phyloP scores from a whole-genome alignment of 1,140 invertebrate species.

The Acyrthosiphon pisum region DNA sequence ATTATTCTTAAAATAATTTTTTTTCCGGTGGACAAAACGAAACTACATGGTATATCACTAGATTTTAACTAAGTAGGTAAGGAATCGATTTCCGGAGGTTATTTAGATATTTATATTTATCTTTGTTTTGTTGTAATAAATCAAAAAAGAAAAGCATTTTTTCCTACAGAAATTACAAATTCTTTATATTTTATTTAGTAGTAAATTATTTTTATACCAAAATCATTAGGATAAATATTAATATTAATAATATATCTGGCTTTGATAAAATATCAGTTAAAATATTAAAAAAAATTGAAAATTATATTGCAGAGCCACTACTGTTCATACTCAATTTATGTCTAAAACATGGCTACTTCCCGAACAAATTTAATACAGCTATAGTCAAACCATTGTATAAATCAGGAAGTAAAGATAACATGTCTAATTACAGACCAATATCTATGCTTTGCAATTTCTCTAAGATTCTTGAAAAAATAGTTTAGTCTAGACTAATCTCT shows the following conservation, averaged over 20 bases:
- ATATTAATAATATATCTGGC: constrained; percentile 41
- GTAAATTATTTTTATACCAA: constrained; percentile 53
- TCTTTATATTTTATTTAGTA: constrained; percentile 47
- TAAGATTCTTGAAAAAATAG: too few relatives aligned
- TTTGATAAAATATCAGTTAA: too few relatives aligned
- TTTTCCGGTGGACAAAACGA: background rate
- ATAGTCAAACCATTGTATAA: too few relatives aligned
- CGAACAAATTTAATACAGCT: too few relatives aligned
- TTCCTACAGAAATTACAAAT: background rate
- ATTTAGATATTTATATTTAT: background rate
- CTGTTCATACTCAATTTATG: too few relatives aligned
- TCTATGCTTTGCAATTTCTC: too few relatives aligned
- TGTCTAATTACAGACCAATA: too few relatives aligned
- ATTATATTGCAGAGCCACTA: too few relatives aligned
- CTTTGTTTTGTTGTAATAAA: constrained; percentile 20
- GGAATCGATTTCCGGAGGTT: background rate
- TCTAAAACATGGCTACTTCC: too few relatives aligned
- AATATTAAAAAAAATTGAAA: too few relatives aligned
- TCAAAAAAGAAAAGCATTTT: constrained; percentile 31
- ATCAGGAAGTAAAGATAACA: too few relatives aligned
- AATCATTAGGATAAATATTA: constrained; percentile 54
- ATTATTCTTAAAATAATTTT: constrained; percentile 5
- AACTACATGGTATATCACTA: background rate
- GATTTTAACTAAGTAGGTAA: background rate
- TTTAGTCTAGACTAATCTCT: too few relatives aligned